Evolutionary conservation across 2,888 invertebrate species (phyloP).

Genomic region (Choristoneura rosaceana): DNA sequence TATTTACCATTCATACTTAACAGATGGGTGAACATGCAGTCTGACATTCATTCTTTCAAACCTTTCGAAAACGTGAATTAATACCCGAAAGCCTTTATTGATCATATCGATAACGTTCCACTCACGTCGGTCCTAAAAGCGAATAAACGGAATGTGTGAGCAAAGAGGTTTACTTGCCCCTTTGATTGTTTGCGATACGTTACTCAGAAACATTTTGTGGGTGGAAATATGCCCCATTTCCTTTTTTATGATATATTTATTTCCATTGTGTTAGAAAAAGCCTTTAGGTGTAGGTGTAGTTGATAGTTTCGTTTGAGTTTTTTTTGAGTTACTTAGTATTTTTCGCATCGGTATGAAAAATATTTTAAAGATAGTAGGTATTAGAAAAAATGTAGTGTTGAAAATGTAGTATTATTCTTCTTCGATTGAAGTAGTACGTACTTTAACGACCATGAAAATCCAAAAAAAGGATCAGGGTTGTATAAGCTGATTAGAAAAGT

Average conservation of each 20-base stretch:
- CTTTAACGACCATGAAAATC: neutral
- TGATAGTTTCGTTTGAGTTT: neutral
- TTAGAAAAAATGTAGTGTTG: too few species aligned
- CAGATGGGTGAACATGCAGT: neutral
- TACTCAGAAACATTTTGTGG: constrained; percentile 53
- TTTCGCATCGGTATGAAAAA: too few species aligned
- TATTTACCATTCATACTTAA: too few species aligned
- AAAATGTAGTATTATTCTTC: too few species aligned
- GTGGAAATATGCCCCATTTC: constrained; percentile 42
- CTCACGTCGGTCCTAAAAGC: constrained; percentile 63
- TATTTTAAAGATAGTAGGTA: too few species aligned
- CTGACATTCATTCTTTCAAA: neutral
- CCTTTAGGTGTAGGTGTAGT: constrained; percentile 1
- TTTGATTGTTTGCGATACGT: constrained; percentile 74
- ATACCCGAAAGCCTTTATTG: constrained; percentile 61
- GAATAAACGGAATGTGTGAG: constrained; percentile 65
- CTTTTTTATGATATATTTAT: constrained; percentile 55
- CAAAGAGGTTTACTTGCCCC: constrained; percentile 69
- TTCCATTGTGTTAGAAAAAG: constrained; percentile 46
- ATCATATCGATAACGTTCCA: constrained; percentile 62
- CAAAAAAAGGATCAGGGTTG: too few species aligned
- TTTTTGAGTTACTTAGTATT: neutral
- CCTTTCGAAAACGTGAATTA: constrained; percentile 12
- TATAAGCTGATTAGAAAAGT: too few species aligned
- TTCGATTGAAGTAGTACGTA: too few species aligned